Evolutionary conservation across 1,140 invertebrate genomes (phyloP).

Genomic region (Listronotus oregonensis): DNA sequence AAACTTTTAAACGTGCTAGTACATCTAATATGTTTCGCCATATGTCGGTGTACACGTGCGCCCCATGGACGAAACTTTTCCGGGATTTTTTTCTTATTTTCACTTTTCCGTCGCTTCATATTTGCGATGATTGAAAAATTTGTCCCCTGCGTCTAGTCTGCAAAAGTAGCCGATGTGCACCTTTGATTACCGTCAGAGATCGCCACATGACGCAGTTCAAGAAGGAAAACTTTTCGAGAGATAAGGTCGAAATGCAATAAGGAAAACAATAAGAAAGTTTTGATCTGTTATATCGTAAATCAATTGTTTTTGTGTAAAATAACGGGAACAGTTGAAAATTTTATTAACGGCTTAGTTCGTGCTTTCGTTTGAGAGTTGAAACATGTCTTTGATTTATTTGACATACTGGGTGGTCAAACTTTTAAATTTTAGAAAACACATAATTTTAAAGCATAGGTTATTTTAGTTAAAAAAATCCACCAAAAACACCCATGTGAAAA

Average conservation of each 20-base stretch:
- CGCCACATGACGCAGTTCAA: slow-evolving; percentile 4
- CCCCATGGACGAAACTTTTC: slow-evolving; percentile 1
- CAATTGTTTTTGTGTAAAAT: slow-evolving; percentile 2
- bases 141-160: slow-evolving; percentile 1
- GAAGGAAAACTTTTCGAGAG: not conserved
- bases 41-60: slow-evolving; percentile 22
- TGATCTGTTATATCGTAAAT: not conserved
- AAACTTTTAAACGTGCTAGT: slow-evolving; percentile 42
- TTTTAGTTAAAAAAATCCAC: too few relatives aligned
- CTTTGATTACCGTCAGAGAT: slow-evolving; percentile 2
- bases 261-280: slow-evolving; percentile 4
- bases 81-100: slow-evolving; percentile 9
- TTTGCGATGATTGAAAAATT: slow-evolving; percentile 11
- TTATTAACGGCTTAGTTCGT: too few relatives aligned
- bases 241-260: slow-evolving; percentile 1
- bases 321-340: too few relatives aligned
- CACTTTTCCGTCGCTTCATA: slow-evolving; percentile 9
- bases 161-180: not conserved
- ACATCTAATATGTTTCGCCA: slow-evolving; percentile 42
- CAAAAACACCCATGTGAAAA: too few relatives aligned
- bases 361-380: too few relatives aligned
- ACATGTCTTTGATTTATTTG: too few relatives aligned
- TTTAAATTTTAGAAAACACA: too few relatives aligned
- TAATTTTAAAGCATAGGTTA: too few relatives aligned
- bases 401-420: too few relatives aligned